Percentiles rank a stretch among this genome's conserved stretches.
These are phyloP conservation scores for Micoletzkya japonica DNA, from an alignment of 2,888 invertebrate genomes.

Conservation along the genomic window DNA sequence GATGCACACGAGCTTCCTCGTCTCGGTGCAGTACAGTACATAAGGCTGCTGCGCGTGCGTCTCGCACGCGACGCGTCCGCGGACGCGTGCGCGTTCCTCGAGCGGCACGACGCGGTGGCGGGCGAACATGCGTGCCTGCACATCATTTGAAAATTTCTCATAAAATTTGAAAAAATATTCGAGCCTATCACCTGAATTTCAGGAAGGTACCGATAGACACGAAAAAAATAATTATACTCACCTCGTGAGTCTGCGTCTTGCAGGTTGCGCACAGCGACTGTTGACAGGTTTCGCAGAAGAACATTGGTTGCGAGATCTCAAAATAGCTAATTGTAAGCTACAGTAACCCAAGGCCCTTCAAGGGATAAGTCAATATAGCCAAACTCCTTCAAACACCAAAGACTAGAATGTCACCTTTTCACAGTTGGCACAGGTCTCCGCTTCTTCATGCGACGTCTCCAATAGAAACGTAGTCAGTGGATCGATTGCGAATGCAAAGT, in stretches of 20 bases:
- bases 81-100: conserved; percentile 66
- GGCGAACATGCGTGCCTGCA: conserved; percentile 76
- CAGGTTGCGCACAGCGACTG: conserved; percentile 77
- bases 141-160: not conserved
- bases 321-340: conserved; percentile 26
- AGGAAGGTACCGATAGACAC: too few species aligned
- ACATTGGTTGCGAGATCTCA: conserved; percentile 72
- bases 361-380: not conserved
- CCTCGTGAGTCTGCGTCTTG: conserved; percentile 75
- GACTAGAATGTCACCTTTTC: conserved; percentile 65
- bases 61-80: conserved; percentile 68
- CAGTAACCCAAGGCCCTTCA: not conserved
- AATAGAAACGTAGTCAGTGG: conserved; percentile 75
- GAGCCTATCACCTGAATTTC: too few species aligned
- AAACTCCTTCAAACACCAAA: not conserved
- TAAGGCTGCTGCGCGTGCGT: conserved; percentile 69
- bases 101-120: conserved; percentile 76
- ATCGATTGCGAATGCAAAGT: conserved; percentile 65
- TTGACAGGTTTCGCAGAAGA: conserved; percentile 79
- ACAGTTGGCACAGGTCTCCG: conserved; percentile 79
- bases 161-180: too few species aligned
- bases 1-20: conserved; percentile 76
- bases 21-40: conserved; percentile 71
- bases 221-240: conserved; percentile 18
- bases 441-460: conserved; percentile 75